These are phyloP conservation scores for Carapus acus DNA, from an alignment of 2,797 vertebrate genomes.

Conservation along the genomic window DNA sequence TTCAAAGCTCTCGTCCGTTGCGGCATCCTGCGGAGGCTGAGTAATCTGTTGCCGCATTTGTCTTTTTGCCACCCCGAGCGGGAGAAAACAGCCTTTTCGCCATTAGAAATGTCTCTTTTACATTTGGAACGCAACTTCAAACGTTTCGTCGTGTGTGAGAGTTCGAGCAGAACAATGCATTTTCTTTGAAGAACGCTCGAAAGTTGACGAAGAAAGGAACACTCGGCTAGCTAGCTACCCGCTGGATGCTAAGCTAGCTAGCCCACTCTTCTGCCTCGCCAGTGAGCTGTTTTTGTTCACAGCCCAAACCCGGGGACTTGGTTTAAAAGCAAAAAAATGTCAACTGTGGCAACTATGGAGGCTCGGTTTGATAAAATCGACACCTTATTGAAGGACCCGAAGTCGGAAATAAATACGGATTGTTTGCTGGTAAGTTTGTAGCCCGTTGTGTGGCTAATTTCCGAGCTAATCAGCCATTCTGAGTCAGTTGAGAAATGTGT, in stretches of 20 bases:
- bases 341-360: slow-evolving; percentile 85
- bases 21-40: slow-evolving; percentile 70
- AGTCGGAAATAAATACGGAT: slow-evolving; percentile 97
- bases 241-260: slow-evolving; percentile 66
- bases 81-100: slow-evolving; percentile 36
- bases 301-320: slow-evolving; percentile 45
- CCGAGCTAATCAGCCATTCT: slow-evolving; percentile 50
- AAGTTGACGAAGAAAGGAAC: slow-evolving; percentile 67
- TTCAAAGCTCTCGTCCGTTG: slow-evolving; percentile 65
- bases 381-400: slow-evolving; percentile 91
- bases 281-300: slow-evolving; percentile 57
- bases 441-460: slow-evolving; percentile 39
- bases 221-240: slow-evolving; percentile 66
- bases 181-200: slow-evolving; percentile 58
- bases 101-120: slow-evolving; percentile 67
- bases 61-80: slow-evolving; percentile 48
- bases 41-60: slow-evolving; percentile 71
- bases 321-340: slow-evolving; percentile 76
- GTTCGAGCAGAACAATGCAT: slow-evolving; percentile 60
- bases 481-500: slow-evolving; percentile 51
- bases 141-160: slow-evolving; percentile 51
- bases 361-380: slow-evolving; percentile 97
- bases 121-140: slow-evolving; percentile 46
- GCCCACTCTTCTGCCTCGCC: slow-evolving; percentile 49
- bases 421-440: slow-evolving; percentile 93